phyloP scores from a whole-genome alignment of 2,113 vertebrate genomes.

The Daubentonia madagascariensis region DNA sequence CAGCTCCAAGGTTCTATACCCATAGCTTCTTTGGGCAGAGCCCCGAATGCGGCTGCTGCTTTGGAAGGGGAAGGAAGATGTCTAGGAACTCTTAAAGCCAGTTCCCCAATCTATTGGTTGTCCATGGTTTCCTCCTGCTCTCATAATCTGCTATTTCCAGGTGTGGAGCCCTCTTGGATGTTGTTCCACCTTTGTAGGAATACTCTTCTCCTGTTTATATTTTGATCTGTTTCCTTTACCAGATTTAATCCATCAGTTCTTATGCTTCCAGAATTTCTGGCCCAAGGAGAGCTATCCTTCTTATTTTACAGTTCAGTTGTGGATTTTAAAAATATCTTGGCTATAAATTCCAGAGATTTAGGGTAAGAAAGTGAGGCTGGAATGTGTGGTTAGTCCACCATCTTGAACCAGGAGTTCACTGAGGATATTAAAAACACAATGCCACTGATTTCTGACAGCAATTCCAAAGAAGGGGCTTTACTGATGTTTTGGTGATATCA shows the following conservation, averaged over 20 bases:
- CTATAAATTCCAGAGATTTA: not conserved
- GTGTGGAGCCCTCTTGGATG: not conserved
- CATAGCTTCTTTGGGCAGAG: not conserved
- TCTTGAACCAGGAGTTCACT: not conserved
- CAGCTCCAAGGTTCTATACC: not conserved
- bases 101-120: not conserved
- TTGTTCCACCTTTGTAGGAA: not conserved
- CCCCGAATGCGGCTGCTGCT: not conserved
- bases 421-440: not conserved
- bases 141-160: not conserved
- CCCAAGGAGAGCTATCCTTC: not conserved
- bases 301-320: constrained; percentile 31
- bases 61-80: not conserved
- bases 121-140: not conserved
- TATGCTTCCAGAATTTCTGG: constrained; percentile 16
- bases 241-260: not conserved
- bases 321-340: not conserved
- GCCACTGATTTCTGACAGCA: not conserved
- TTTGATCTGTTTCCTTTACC: not conserved
- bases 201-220: not conserved
- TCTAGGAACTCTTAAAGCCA: not conserved
- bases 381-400: not conserved
- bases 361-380: not conserved
- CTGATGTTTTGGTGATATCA: not conserved
- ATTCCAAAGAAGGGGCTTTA: not conserved